Evolutionary conservation across 2,797 vertebrate genomes (phyloP).

Genomic region (Acanthurus tractus): DNA sequence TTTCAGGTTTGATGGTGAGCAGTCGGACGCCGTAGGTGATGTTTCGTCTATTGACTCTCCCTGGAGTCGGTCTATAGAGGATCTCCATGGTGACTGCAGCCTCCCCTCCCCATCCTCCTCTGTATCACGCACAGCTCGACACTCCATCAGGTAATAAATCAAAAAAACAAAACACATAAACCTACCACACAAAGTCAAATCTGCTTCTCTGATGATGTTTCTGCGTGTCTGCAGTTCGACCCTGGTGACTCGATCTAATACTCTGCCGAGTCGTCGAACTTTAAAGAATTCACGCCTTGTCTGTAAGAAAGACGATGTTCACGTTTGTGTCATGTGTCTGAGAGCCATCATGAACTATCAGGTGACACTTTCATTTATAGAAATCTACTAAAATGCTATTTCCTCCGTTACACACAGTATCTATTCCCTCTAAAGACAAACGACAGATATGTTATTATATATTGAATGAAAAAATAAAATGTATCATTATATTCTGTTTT

Average conservation of each 20-base stretch:
- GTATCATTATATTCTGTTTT: neutral
- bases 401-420: neutral
- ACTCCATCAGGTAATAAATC: conserved; percentile 85
- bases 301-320: conserved; percentile 97
- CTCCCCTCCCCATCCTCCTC: conserved; percentile 92
- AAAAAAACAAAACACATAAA: neutral
- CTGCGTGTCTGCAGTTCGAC: conserved; percentile 55
- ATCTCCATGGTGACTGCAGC: conserved; percentile 94
- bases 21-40: conserved; percentile 89
- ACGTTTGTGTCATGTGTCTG: conserved; percentile 98
- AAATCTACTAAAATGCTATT: neutral
- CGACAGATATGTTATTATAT: no score
- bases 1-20: conserved; percentile 93
- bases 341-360: conserved; percentile 99
- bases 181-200: no score
- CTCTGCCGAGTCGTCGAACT: conserved; percentile 93
- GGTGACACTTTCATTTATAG: conserved; percentile 76
- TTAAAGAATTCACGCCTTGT: conserved; percentile 95
- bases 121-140: conserved; percentile 88
- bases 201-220: neutral
- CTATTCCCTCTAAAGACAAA: no score
- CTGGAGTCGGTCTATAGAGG: conserved; percentile 97
- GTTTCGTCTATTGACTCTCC: conserved; percentile 91
- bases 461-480: no score
- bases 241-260: conserved; percentile 90